Conservation (phyloP, 2,113 vertebrate genomes). For the Cinclus mexicanus region DNA sequence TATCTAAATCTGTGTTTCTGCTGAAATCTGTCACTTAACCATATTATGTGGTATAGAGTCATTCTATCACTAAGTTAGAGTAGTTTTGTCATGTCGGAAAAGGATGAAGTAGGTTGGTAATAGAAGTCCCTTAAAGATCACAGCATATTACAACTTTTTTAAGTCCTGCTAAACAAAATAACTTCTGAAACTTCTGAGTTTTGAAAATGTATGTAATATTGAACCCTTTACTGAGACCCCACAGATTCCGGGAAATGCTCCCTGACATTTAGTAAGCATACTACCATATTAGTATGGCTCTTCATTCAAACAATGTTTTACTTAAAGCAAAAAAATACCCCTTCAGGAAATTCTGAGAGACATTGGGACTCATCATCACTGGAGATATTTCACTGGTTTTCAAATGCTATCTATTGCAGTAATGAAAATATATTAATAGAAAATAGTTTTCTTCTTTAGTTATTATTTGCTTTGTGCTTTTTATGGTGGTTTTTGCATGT, state of each 20-base stretch:
- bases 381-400: neutral
- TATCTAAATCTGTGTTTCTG: neutral
- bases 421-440: neutral
- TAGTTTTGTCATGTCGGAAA: neutral
- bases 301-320: neutral
- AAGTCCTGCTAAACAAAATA: neutral
- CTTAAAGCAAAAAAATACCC: neutral
- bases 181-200: neutral
- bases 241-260: neutral
- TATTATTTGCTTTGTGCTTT: neutral
- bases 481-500: neutral
- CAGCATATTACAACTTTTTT: neutral
- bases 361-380: fast-evolving
- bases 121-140: neutral
- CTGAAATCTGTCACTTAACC: neutral
- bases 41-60: neutral
- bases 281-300: neutral
- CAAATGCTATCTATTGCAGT: neutral
- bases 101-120: neutral
- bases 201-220: neutral
- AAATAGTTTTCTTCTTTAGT: neutral
- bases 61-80: neutral
- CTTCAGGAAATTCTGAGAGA: neutral
- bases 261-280: neutral
- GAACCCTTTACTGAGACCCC: neutral